These are phyloP conservation scores for Cyanoderma ruficeps DNA, from an alignment of 2,113 vertebrate genomes.

Conservation along the genomic window DNA sequence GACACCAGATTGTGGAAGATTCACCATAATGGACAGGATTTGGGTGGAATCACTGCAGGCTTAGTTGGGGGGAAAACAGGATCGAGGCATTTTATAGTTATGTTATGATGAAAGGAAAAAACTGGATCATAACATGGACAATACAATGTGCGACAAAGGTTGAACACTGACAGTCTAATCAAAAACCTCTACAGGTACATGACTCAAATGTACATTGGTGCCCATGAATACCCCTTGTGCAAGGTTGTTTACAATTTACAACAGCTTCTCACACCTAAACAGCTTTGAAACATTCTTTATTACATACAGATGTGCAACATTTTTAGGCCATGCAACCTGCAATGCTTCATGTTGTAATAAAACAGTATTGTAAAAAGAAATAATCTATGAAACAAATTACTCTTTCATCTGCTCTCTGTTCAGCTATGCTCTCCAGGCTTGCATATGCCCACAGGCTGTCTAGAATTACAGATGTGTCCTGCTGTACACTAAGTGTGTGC, in stretches of 20 bases:
- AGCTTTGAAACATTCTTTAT: not conserved
- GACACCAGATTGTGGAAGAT: not conserved
- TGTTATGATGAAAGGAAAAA: not conserved
- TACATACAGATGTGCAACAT: not conserved
- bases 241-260: not conserved
- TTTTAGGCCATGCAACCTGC: not conserved
- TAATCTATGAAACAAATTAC: constrained; percentile 6
- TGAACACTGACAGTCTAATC: not conserved
- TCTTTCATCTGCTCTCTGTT: not conserved
- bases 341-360: not conserved
- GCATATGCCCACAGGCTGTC: not conserved
- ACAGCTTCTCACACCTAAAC: constrained; percentile 5
- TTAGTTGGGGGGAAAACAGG: not conserved
- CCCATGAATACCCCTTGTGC: not conserved
- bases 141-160: not conserved
- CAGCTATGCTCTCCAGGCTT: not conserved
- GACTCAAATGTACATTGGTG: not conserved
- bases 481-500: not conserved
- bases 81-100: not conserved
- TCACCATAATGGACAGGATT: not conserved
- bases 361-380: not conserved
- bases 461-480: not conserved
- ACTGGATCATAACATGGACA: not conserved
- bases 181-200: not conserved
- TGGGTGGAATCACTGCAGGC: not conserved